Base-by-base conservation (phyloP, 1,140 invertebrate species). In the Tetramorium alpestre region DNA sequence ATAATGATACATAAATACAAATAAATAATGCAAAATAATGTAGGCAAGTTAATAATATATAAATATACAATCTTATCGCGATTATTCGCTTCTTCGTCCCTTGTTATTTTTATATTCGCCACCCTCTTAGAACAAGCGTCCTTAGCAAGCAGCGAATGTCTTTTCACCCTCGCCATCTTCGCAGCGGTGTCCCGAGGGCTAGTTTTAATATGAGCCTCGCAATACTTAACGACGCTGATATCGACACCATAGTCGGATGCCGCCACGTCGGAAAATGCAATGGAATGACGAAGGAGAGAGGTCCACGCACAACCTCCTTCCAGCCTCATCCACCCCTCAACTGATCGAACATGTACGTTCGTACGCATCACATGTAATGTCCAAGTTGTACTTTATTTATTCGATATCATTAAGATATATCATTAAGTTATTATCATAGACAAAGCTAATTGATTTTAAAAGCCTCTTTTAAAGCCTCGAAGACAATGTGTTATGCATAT, bases 231-330 rank as follows among this genome's bases (percentile, higher is more conserved):
- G 28, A 67, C 62, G 51, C 54, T 33, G 69, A 64, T 38, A 33
- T 60, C 56, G 49, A 80, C 41, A 81, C 73, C 18, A 62, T n/a
- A 51, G 62, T 51, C 75, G 92, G 76, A 92, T 92, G 77, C 91
- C 86, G 58, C 67, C 88, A 86, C 86, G 89, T 92, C 76, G 89
- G 86, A 77, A 92, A 89, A 92, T 88, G 88, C 88, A 88, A 60
- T 16, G 70, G 72, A 82, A 62, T 56, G 56, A 77, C 28, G 18
- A 75, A 49, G 16, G 44, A 41, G 6, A 22, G 25, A 78, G 6
- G 13, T 64, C 16, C 38, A 33, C 41, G 18, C 22, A 60, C 49
- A 54, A 70, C 81, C 25, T 38, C 60, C 54, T 87, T 87, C 77
- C 89, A 78, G 2, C 47, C 11, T 28, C 33, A 44, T 25, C 13